A percentile compares a stretch with the other conserved stretches of the same genome.
phyloP scores from a whole-genome alignment of 2,797 vertebrate genomes.

The Phalloptychus januarius region DNA sequence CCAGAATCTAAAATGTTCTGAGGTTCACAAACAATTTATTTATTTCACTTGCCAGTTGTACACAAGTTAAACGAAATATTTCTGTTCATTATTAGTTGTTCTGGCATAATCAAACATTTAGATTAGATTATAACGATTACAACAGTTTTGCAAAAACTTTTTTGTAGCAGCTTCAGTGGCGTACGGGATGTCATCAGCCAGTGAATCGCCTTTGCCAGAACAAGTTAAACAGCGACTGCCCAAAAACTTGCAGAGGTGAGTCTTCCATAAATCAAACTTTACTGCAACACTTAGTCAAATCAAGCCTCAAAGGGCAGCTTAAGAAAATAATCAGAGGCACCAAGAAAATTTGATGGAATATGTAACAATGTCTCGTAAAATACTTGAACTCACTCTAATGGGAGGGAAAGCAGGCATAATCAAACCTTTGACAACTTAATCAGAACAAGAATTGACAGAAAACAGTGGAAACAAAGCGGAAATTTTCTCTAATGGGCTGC shows the following conservation, averaged over 20 bases:
- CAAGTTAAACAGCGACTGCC: not conserved
- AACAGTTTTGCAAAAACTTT: not conserved
- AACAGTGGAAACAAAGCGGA: not conserved
- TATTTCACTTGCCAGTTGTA: not conserved
- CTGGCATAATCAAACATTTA: not conserved
- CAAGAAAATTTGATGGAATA: not conserved
- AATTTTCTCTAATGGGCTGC: not conserved
- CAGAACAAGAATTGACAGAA: slow-evolving; percentile 2
- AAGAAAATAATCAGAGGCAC: not conserved
- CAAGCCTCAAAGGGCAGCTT: not conserved
- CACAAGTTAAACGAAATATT: not conserved
- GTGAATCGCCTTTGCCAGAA: not conserved
- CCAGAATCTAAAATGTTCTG: not conserved
- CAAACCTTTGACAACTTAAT: slow-evolving; percentile 7
- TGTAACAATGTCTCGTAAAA: not conserved
- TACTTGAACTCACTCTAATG: slow-evolving; percentile 12
- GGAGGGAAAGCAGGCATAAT: slow-evolving; percentile 1
- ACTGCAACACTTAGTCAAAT: not conserved
- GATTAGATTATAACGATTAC: not conserved
- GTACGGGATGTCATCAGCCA: not conserved
- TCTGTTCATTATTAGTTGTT: not conserved
- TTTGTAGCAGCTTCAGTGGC: not conserved
- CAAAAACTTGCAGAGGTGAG: not conserved
- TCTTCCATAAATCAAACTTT: not conserved
- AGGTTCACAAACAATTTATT: not conserved